Evolutionary conservation across 1,140 invertebrate species (phyloP).

Genomic region (silkworm (Bombyx mori)): DNA sequence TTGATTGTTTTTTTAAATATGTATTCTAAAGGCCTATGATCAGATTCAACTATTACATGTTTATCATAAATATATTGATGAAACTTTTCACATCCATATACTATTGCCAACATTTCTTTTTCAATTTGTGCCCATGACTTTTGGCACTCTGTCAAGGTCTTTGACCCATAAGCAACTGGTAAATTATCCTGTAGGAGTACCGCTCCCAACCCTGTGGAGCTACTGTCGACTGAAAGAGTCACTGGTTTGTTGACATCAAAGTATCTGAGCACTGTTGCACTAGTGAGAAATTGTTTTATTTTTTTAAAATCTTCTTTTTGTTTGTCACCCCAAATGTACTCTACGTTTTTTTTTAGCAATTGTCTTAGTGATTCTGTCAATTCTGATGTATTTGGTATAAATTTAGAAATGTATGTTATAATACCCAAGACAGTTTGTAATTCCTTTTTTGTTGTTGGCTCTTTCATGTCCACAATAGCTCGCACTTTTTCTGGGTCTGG

Average conservation of each 20-base stretch:
- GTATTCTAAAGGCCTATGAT: slow-evolving; percentile 2
- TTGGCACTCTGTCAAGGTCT: background rate
- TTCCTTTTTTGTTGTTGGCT: background rate
- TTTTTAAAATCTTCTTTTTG: slow-evolving; percentile 14
- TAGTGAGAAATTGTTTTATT: slow-evolving; percentile 20
- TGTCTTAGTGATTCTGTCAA: background rate
- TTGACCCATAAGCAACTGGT: background rate
- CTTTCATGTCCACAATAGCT: background rate
- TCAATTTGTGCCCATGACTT: slow-evolving; percentile 1
- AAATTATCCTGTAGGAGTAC: background rate
- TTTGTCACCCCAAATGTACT: background rate
- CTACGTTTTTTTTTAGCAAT: background rate
- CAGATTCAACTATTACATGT: background rate
- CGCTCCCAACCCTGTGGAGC: background rate
- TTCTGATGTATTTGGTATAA: background rate
- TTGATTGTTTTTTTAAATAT: slow-evolving; percentile 1
- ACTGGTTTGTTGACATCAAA: slow-evolving; percentile 7
- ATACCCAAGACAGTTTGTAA: background rate
- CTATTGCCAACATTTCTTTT: slow-evolving; percentile 2
- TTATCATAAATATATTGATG: slow-evolving; percentile 1
- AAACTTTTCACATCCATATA: background rate
- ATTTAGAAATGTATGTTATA: background rate
- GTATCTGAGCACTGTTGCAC: slow-evolving; percentile 18
- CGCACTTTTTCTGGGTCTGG: background rate
- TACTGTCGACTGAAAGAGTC: background rate